Evolutionary conservation across 2,888 invertebrate genomes (phyloP), one percentile per base, ranked within the genome.

Genomic region (Clanis bilineata): DNA sequence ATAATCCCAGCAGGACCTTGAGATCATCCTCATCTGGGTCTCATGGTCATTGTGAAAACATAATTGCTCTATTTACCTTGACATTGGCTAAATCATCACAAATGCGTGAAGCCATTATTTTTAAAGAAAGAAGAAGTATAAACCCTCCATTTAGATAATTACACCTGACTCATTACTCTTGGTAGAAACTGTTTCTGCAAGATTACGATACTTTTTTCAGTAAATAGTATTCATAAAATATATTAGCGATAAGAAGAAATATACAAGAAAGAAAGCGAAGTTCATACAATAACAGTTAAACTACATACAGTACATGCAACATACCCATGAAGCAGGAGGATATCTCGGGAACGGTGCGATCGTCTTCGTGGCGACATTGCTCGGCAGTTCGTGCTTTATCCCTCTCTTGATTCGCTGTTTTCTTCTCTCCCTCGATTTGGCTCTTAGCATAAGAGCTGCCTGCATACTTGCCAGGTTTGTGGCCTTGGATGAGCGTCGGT

Each of bases 401-500:
- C 96, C 96, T 92, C 94, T 93, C 86, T 94, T 94, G 79, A 94
- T 93, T 82, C 95, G 94, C 89, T 95, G 95, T 94, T 96, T 96
- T 93, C 94, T 93, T 92, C 95, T 95, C 93, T 96, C 95, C 93
- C 96, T 95, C 94, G 96, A 96, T 94, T 97, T 96, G 93, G 96
- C 95, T 94, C 97, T 95, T 93, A 97, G 95, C 94, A 97, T 96
- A 94, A 97, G 95, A 93, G 97, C 97, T 94, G 97, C 97, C 95
- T 97, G 97, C 97, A 97, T 97, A 86, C 95, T 95, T 94, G 94
- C 95, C 92, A 92, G 92, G 84, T 88, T 92, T 90, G 86, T 83
- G 82, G 86, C 88, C 82, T 79, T 80, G 56, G 64, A 69, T 71
- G 66, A 80, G 74, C 82, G 64, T 73, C 74, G 74, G 74, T 72